Evolutionary conservation across 2,888 invertebrate genomes (phyloP), one percentile per base, ranked within the genome.

Genomic region (Coremacera marginata): DNA sequence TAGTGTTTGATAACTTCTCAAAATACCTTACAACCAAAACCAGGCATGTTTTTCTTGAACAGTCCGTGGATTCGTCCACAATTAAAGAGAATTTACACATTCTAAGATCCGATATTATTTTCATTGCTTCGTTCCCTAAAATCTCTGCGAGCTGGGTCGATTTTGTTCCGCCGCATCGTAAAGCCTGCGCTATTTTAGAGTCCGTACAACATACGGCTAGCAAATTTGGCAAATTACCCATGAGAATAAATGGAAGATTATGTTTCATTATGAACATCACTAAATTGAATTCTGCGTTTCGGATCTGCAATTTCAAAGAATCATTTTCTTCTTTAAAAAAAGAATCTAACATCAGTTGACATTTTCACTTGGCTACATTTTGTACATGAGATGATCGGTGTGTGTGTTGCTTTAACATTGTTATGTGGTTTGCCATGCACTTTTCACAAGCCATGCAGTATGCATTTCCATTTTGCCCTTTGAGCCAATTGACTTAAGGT

Each of bases 161-260:
- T n/a, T n/a, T n/a, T n/a, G n/a, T n/a, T n/a, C n/a, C n/a, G n/a
- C n/a, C n/a, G n/a, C n/a, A n/a, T n/a, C n/a, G n/a, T n/a, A n/a
- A n/a, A n/a, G n/a, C n/a, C n/a, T n/a, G n/a, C n/a, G n/a, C n/a
- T n/a, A n/a, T n/a, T n/a, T n/a, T n/a, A n/a, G n/a, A n/a, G n/a
- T n/a, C n/a, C n/a, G n/a, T n/a, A n/a, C n/a, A n/a, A n/a, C n/a
- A n/a, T n/a, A n/a, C n/a, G 74, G 44, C 14, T 9, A 76, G 8
- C n/a, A 76, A 44, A 37, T 71, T 51, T 3, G 71, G 76, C 27
- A 71, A 65, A 76, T 37, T 63, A 52, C 71, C 27, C 71, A 76
- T 65, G 1, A 71, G 55, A 1, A 63, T 3, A 49, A 37, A 52
- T n/a, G 52, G n/a, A 52, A 52, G 52, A 16, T 75, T 75, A 7